Conservation (phyloP, 37 sponge, comb jelly and placozoan species). For the Theonella swinhoei region DNA sequence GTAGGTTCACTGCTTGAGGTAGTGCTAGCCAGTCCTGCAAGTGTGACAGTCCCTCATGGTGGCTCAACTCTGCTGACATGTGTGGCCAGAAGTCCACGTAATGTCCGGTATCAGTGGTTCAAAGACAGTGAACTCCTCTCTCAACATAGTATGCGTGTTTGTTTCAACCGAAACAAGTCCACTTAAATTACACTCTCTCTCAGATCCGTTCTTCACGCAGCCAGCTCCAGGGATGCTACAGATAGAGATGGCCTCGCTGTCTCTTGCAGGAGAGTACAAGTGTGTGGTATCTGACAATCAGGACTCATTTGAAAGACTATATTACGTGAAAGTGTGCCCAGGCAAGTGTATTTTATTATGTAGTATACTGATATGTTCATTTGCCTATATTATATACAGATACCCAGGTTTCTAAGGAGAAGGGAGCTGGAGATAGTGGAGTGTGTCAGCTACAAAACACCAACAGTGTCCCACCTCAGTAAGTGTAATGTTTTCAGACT, state of each 20-base stretch:
- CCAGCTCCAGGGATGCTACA: conserved; percentile 47
- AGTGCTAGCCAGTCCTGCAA: conserved; percentile 28
- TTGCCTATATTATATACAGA: too few relatives aligned
- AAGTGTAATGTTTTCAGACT: too few relatives aligned
- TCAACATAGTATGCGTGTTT: conserved; percentile 16
- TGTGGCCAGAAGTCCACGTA: not conserved
- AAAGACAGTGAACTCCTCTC: conserved; percentile 27
- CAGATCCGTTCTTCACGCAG: not conserved
- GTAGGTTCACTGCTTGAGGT: too few relatives aligned
- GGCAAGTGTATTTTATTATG: not conserved
- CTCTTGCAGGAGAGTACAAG: conserved; percentile 32
- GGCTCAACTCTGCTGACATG: conserved; percentile 17
- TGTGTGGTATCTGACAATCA: conserved; percentile 13
- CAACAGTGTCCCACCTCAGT: too few relatives aligned
- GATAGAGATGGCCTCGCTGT: conserved; percentile 9
- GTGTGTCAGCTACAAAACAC: too few relatives aligned
- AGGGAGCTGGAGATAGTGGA: not conserved
- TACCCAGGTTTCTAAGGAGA: not conserved
- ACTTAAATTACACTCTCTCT: too few relatives aligned
- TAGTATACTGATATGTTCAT: not conserved
- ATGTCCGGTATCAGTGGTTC: conserved; percentile 31
- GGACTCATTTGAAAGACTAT: conserved; percentile 2
- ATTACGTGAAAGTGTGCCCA: not conserved
- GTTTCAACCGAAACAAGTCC: too few relatives aligned
- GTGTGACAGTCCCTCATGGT: not conserved